Conservation (phyloP, 2,797 vertebrate species). For the Benthosema pterotum region DNA sequence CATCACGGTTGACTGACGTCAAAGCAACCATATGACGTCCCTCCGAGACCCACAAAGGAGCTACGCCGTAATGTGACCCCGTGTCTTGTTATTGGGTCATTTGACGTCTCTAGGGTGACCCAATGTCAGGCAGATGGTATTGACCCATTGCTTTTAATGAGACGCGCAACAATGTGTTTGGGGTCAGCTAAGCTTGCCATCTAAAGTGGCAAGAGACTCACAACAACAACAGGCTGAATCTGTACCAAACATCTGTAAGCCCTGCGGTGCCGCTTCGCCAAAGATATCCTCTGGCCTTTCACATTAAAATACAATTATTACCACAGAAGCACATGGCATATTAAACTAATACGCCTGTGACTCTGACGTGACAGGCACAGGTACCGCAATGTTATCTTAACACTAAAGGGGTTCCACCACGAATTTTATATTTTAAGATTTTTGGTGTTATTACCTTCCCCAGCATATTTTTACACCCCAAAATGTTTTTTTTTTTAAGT, state of each 20-base stretch:
- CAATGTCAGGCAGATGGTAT: slow-evolving; percentile 13
- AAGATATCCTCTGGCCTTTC: slow-evolving; percentile 16
- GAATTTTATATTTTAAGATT: too few relatives aligned
- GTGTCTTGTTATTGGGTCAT: slow-evolving; percentile 30
- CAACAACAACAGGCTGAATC: slow-evolving; percentile 56
- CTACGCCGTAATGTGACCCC: slow-evolving; percentile 21
- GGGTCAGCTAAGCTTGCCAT: slow-evolving; percentile 39
- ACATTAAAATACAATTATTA: slow-evolving; percentile 6
- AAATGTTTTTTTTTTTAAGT: too few relatives aligned
- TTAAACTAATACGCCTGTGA: slow-evolving; percentile 1
- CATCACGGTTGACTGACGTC: too few relatives aligned
- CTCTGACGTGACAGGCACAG: neutral
- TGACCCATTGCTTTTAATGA: slow-evolving; percentile 37
- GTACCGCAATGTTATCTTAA: too few relatives aligned
- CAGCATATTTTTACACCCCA: too few relatives aligned
- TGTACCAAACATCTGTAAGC: slow-evolving; percentile 35
- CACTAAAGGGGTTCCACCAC: too few relatives aligned
- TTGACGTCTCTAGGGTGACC: slow-evolving; percentile 35
- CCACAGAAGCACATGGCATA: neutral
- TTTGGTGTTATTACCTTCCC: too few relatives aligned
- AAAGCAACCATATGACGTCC: too few relatives aligned
- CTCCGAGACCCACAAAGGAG: too few relatives aligned
- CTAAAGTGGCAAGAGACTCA: slow-evolving; percentile 62
- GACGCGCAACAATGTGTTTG: slow-evolving; percentile 29
- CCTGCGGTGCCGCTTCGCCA: slow-evolving; percentile 4